phyloP scores from a whole-genome alignment of 2,888 invertebrate genomes.

The Amiota minor region DNA sequence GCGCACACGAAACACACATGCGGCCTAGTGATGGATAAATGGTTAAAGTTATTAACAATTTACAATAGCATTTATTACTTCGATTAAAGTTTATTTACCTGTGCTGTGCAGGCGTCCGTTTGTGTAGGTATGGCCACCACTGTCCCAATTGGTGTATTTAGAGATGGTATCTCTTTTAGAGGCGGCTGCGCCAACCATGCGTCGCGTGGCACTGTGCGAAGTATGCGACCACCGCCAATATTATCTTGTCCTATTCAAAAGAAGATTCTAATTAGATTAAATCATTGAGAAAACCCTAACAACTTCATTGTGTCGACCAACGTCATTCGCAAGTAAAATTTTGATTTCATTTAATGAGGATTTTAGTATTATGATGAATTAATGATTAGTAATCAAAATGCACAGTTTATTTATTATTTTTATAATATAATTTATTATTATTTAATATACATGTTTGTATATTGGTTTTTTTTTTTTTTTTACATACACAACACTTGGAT shows the following conservation, averaged over 20 bases:
- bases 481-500: no score
- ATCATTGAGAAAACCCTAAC: no score
- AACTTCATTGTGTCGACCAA: no score
- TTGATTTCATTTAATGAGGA: no score
- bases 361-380: no score
- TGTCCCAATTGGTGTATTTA: slow-evolving; percentile 52
- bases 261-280: no score
- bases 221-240: slow-evolving; percentile 60
- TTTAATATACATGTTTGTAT: no score
- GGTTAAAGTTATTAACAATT: neutral
- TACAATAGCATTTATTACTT: neutral
- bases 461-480: no score
- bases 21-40: slow-evolving; percentile 70
- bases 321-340: no score
- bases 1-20: slow-evolving; percentile 78
- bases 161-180: slow-evolving; percentile 48
- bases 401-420: no score
- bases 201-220: slow-evolving; percentile 60
- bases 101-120: slow-evolving; percentile 61
- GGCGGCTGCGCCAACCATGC: slow-evolving; percentile 68
- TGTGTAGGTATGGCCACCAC: slow-evolving; percentile 63
- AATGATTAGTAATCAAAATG: no score
- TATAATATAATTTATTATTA: no score
- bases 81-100: slow-evolving; percentile 40
- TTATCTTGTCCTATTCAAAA: slow-evolving; percentile 57